A percentile compares a stretch with the other conserved stretches of the same genome.
phyloP scores from a whole-genome alignment of 1,140 invertebrate species.

The Colletes gigas region DNA sequence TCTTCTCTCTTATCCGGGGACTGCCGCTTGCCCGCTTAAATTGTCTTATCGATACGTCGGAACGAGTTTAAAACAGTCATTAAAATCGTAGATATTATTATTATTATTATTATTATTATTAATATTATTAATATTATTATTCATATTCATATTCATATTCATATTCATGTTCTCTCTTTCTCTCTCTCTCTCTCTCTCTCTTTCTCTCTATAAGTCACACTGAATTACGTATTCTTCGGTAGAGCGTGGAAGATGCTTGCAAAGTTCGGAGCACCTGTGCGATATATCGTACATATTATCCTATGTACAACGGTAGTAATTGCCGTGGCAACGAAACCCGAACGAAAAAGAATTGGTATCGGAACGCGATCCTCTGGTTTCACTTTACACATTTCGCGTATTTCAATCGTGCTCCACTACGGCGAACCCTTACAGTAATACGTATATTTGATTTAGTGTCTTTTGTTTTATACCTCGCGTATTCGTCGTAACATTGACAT shows the following conservation, averaged over 20 bases:
- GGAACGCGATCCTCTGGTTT: background rate
- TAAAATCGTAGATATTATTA: slow-evolving; percentile 62
- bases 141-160: too few species aligned
- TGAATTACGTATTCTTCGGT: slow-evolving; percentile 74
- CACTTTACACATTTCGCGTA: background rate
- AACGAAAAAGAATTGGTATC: slow-evolving; percentile 33
- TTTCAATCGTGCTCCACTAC: slow-evolving; percentile 36
- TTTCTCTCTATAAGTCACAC: slow-evolving; percentile 70
- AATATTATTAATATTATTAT: too few species aligned
- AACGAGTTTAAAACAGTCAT: slow-evolving; percentile 65
- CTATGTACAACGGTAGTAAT: slow-evolving; percentile 47
- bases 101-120: slow-evolving; percentile 6
- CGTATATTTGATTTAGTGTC: slow-evolving; percentile 52
- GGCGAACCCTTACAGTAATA: slow-evolving; percentile 47
- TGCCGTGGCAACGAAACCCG: slow-evolving; percentile 40
- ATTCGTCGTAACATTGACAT: slow-evolving; percentile 21
- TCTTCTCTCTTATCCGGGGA: slow-evolving; percentile 46
- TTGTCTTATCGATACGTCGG: slow-evolving; percentile 61
- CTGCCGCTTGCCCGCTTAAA: slow-evolving; percentile 57
- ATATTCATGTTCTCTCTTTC: slow-evolving; percentile 2
- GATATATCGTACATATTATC: slow-evolving; percentile 26
- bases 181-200: slow-evolving; percentile 7
- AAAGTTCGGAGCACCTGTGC: slow-evolving; percentile 60
- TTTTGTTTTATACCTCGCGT: background rate
- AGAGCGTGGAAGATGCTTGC: slow-evolving; percentile 67